Percentiles rank a stretch among this genome's conserved stretches.
phyloP scores from a whole-genome alignment of 37 sponge, comb jelly and placozoan species.

The Beroe forskalii region DNA sequence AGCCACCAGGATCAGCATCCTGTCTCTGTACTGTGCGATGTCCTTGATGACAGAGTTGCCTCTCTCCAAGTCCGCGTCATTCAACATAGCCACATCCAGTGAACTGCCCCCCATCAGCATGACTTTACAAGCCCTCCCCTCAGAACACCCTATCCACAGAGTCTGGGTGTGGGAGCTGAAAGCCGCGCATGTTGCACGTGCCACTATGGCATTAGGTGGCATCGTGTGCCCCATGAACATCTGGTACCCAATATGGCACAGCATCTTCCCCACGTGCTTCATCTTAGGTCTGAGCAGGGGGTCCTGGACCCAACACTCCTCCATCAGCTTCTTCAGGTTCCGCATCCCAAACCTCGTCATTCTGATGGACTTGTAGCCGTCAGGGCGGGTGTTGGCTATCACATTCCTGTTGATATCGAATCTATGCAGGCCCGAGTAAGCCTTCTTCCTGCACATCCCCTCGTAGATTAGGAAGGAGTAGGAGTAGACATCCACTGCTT shows the following conservation, averaged over 20 bases:
- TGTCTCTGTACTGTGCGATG: slow-evolving; percentile 9
- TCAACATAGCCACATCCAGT: slow-evolving; percentile 35
- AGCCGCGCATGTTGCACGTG: slow-evolving; percentile 24
- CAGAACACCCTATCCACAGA: slow-evolving; percentile 6
- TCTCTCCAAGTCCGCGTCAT: slow-evolving; percentile 2
- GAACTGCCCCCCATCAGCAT: slow-evolving; percentile 21
- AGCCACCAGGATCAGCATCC: not conserved
- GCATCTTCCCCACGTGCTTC: slow-evolving; percentile 15
- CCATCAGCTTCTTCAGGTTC: slow-evolving; percentile 55
- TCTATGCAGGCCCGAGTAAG: slow-evolving; percentile 39
- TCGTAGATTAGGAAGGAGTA: slow-evolving; percentile 50
- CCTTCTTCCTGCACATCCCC: slow-evolving; percentile 37
- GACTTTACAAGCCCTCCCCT: not conserved
- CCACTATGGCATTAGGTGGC: slow-evolving; percentile 20
- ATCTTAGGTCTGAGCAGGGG: slow-evolving; percentile 16
- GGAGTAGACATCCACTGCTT: slow-evolving; percentile 53
- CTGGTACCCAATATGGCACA: slow-evolving; percentile 19
- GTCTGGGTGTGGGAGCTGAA: slow-evolving; percentile 7
- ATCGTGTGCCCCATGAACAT: slow-evolving; percentile 58
- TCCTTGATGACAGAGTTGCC: not conserved
- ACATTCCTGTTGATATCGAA: slow-evolving; percentile 25
- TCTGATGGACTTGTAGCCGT: not conserved
- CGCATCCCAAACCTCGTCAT: slow-evolving; percentile 23
- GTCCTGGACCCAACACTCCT: slow-evolving; percentile 53
- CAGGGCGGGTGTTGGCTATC: slow-evolving; percentile 19